Base-by-base conservation (phyloP, 2,888 invertebrate species). In the Dasypolia templi region DNA sequence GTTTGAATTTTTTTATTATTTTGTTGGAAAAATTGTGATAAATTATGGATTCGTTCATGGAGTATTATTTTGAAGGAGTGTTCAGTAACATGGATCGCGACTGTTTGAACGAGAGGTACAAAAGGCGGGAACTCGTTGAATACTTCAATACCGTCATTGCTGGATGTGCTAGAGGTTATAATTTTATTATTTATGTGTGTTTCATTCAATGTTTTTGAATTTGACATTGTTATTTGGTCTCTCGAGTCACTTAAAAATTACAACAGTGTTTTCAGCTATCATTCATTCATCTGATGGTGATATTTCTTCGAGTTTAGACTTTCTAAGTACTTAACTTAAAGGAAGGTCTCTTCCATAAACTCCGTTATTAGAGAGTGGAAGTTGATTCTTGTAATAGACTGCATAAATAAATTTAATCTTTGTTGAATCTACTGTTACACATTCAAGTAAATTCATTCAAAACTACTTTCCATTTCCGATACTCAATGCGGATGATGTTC, bases 131-230 rank as follows among this genome's bases (percentile, higher is more conserved):
- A 88, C 95, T 98, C 66, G 97, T 98, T 69, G 97, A 98, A 90
- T 98, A 98, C 93, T 97, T 98, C 87, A 98, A 97, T 89, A 97
- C 98, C 29, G 97, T 98, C 65, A 98, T 98, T 84, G 96, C 97
- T 87, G 98, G 98, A 79, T 98, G 98, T 91, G 96, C 97, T 14
- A 95, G 94, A 96, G 97, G 97, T 97, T 77, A 29, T 51, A 56
- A 46, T 74, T 63, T 70, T 55, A 35, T 26, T 46, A 39, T 6
- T 7, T 39, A 35, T n/a, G 62, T n/a, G n/a, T n/a, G n/a, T n/a
- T n/a, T n/a, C n/a, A n/a, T n/a, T n/a, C n/a, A n/a, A n/a, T n/a
- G n/a, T n/a, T n/a, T n/a, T n/a, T n/a, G n/a, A n/a, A n/a, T n/a
- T n/a, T n/a, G n/a, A n/a, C n/a, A n/a, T n/a, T n/a, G n/a, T n/a